Evolutionary conservation across 2,113 vertebrate species (phyloP).

Genomic region (Tichodroma muraria): DNA sequence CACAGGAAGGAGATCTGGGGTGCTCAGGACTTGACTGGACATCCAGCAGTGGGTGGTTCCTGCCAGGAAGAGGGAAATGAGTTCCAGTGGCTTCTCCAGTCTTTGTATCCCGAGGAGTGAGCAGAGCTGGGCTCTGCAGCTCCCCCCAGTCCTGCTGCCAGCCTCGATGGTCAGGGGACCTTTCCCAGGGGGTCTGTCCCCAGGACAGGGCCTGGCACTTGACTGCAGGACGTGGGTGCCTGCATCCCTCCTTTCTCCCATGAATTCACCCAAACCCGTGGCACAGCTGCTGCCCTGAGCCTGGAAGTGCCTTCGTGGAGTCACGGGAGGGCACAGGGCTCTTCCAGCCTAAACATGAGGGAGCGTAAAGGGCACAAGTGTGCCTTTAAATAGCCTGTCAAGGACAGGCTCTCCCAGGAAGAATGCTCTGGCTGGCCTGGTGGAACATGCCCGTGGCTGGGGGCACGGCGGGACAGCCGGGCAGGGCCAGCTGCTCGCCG

Average conservation of each 20-base stretch:
- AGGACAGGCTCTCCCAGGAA: slow-evolving; percentile 34
- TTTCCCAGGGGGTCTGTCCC: neutral
- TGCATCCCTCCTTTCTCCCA: neutral
- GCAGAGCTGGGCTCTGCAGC: neutral
- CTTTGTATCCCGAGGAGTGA: neutral
- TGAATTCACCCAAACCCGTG: neutral
- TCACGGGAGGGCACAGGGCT: neutral
- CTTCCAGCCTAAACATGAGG: neutral
- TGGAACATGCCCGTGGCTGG: slow-evolving; percentile 13
- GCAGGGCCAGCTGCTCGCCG: neutral
- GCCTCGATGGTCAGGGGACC: accelerated
- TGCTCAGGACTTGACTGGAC: neutral
- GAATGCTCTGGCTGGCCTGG: slow-evolving; percentile 48
- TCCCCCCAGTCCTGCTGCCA: neutral
- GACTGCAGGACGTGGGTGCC: neutral
- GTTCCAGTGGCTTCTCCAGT: accelerated
- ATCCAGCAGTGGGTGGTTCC: accelerated
- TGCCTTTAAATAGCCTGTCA: slow-evolving; percentile 48
- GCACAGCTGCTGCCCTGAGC: neutral
- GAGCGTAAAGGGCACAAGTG: slow-evolving; percentile 24
- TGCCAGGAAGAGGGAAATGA: neutral
- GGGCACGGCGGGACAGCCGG: neutral
- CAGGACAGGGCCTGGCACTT: neutral
- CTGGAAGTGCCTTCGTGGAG: neutral
- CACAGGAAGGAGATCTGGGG: neutral